phyloP scores from a whole-genome alignment of 2,113 vertebrate genomes.

The Murina feae region DNA sequence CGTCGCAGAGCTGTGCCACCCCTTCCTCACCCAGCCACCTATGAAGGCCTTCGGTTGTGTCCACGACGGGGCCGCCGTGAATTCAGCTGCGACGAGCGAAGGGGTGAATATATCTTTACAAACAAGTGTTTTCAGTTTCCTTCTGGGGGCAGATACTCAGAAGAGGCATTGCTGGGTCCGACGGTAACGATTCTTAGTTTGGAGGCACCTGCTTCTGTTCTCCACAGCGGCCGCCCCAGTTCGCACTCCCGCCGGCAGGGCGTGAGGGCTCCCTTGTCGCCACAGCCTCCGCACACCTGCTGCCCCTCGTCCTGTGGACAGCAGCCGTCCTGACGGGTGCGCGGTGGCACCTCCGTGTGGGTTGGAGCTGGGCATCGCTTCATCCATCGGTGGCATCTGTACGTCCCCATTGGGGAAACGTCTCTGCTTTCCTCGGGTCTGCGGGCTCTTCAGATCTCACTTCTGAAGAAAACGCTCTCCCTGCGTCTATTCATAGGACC shows the following conservation, averaged over 20 bases:
- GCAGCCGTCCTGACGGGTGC: rapidly evolving
- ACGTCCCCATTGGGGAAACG: not conserved
- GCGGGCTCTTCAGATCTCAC: not conserved
- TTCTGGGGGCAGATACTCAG: not conserved
- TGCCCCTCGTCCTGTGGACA: not conserved
- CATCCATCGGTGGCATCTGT: not conserved
- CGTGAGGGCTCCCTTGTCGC: not conserved
- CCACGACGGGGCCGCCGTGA: not conserved
- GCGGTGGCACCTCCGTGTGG: not conserved
- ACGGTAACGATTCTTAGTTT: not conserved
- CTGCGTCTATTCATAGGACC: not conserved
- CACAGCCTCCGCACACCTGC: not conserved
- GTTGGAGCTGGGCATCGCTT: not conserved
- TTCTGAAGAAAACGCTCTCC: no score
- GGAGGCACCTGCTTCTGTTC: not conserved
- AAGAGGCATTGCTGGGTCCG: not conserved
- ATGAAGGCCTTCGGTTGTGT: rapidly evolving
- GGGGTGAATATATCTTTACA: not conserved
- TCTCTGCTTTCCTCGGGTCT: not conserved
- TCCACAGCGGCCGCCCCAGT: not conserved
- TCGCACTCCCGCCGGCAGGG: not conserved
- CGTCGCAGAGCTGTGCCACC: rapidly evolving
- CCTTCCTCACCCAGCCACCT: rapidly evolving
- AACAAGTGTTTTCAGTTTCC: not conserved
- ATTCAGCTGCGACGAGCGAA: rapidly evolving